Conservation (phyloP, 2,888 invertebrate species). For the Polymixis lichenea region DNA sequence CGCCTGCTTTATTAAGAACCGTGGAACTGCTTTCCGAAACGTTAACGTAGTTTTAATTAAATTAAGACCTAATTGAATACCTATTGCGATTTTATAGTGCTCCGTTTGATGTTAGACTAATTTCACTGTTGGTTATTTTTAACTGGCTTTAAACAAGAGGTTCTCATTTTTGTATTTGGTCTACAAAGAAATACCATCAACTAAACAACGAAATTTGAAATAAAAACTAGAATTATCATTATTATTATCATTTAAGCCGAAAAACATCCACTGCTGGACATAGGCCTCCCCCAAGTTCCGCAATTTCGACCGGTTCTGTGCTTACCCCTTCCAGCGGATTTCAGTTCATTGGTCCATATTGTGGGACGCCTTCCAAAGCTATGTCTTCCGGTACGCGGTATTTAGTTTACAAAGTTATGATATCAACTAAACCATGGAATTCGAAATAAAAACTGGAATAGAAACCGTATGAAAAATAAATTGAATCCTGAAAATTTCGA, state of each 20-base stretch:
- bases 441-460: neutral
- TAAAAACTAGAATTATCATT: neutral
- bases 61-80: slow-evolving; percentile 28
- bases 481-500: neutral
- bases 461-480: neutral
- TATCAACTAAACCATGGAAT: too few relatives aligned
- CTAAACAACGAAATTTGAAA: too few relatives aligned
- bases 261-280: neutral
- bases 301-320: neutral
- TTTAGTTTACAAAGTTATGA: too few relatives aligned
- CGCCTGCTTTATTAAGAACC: slow-evolving; percentile 45
- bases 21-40: slow-evolving; percentile 47
- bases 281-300: neutral
- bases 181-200: too few relatives aligned
- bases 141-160: neutral
- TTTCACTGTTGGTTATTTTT: neutral
- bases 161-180: neutral
- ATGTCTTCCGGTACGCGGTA: neutral
- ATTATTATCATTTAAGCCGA: neutral
- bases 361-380: neutral
- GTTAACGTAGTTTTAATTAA: slow-evolving; percentile 50
- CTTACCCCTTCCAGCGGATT: too few relatives aligned
- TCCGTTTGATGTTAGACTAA: neutral
- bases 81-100: neutral
- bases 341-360: neutral